Evolutionary conservation across 2,797 vertebrate genomes (phyloP), one percentile per base, ranked within the genome.

Genomic region (Trachops cirrhosus): DNA sequence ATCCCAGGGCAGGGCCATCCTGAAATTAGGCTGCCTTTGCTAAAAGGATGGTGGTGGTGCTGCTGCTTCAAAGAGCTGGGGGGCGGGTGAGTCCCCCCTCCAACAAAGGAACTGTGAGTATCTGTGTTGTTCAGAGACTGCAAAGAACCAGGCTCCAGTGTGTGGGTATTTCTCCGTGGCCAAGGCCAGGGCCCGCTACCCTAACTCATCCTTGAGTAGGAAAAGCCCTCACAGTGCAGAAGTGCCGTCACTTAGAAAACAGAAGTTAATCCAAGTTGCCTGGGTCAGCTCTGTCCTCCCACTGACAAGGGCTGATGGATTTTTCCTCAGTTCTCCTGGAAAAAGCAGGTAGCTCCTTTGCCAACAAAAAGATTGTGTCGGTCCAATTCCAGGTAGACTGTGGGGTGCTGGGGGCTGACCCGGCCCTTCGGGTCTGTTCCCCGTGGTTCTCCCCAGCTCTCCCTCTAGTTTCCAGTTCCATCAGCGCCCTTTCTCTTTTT

Each of bases 1-100:
- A 86, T 92, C 75, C 48, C 52, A 73, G 26, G 80, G 91, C 77
- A 93, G 89, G 37, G n/a, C 82, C 86, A 83, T 22, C 64, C 84
- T 89, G 50, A 75, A 80, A 86, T 74, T 57, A 78, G 77, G 37
- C 83, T 68, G 4, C 84, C 79, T 92, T 57, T 64, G 62, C 86
- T 77, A 11, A 57, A 80, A 75, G 29, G 90, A 70, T n/a, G n/a
- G 48, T 50, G n/a, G 48, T 50, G 48, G 59, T 71, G 34, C 59
- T 24, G 50, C 50, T 50, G 41, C 59, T 89, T 94, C 59, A 78
- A 79, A 89, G 84, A 89, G 18, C 37, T n/a, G 12, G 26, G 12
- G n/a, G 21, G 11, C 5, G 64, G 67, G 9, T 37, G 32, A 77
- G 6, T 7, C 9, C 26, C n/a, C 34, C 26, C 6, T 9, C 32